Percentiles rank a stretch among this genome's conserved stretches.
Evolutionary conservation across 1,140 invertebrate genomes (phyloP).

Genomic region (Sarcophaga peregrina): DNA sequence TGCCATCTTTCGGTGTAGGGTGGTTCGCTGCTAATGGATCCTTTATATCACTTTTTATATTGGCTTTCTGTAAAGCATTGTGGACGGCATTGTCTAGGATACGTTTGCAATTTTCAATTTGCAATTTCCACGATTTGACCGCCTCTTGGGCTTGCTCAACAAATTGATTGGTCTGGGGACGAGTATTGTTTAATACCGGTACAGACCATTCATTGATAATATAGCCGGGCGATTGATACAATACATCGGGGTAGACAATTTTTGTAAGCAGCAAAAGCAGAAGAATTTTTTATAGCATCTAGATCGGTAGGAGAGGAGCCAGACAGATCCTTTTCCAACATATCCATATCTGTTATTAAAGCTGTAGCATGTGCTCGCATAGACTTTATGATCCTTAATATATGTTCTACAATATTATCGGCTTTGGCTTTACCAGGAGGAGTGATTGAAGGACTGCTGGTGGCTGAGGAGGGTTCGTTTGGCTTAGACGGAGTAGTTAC

Average conservation of each 20-base stretch:
- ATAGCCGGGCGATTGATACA: background rate
- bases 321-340: background rate
- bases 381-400: background rate
- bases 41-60: background rate
- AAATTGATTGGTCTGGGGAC: background rate
- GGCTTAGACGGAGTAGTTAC: too few relatives aligned
- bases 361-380: background rate
- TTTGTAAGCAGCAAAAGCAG: background rate
- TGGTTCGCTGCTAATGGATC: background rate
- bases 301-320: background rate
- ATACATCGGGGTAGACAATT: background rate
- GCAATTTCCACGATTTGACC: background rate
- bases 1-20: background rate
- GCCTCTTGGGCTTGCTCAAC: background rate
- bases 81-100: background rate
- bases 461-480: too few relatives aligned
- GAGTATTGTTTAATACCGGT: background rate
- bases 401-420: background rate
- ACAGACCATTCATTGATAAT: background rate
- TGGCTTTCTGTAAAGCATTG: background rate
- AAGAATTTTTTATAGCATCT: background rate
- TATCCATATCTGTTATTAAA: background rate
- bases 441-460: too few relatives aligned
- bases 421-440: background rate
- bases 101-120: conserved; percentile 15